phyloP scores from a whole-genome alignment of 2,113 vertebrate genomes.

The Notechis scutatus region DNA sequence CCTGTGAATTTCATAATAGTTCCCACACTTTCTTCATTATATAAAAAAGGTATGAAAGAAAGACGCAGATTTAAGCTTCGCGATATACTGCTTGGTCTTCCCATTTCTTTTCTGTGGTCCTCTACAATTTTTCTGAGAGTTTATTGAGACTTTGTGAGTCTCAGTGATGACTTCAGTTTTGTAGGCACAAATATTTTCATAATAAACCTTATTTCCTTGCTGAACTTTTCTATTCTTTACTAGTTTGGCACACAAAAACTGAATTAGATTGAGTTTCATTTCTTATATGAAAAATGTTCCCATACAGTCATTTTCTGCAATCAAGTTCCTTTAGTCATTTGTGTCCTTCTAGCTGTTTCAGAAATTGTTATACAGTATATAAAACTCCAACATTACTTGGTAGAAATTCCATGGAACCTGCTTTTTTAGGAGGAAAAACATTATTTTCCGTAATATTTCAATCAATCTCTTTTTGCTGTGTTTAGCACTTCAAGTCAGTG shows the following conservation, averaged over 20 bases:
- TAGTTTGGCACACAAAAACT: not conserved
- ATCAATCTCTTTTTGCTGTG: not conserved
- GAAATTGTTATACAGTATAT: constrained; percentile 27
- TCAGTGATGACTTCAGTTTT: not conserved
- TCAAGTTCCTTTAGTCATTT: not conserved
- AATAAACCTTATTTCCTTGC: constrained; percentile 1
- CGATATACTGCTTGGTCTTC: not conserved
- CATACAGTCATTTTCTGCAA: constrained; percentile 14
- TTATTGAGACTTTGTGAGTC: not conserved
- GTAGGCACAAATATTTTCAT: not conserved
- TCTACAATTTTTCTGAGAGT: not conserved
- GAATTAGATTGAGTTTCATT: constrained; percentile 8
- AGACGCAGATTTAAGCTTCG: not conserved
- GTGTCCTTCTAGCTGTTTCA: constrained; percentile 1
- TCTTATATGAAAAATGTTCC: not conserved
- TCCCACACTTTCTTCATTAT: not conserved
- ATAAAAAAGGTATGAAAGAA: not conserved
- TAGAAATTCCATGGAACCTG: constrained; percentile 3
- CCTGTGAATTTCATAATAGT: not conserved
- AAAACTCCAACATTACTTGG: constrained; percentile 37
- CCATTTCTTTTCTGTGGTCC: not conserved
- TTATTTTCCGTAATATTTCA: constrained; percentile 30
- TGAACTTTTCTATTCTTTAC: constrained; percentile 1
- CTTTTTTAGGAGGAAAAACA: not conserved
- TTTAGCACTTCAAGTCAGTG: constrained; percentile 5